Evolutionary conservation across 1,140 invertebrate species (phyloP), one percentile per base, ranked within the genome.

Genomic region (Eubasilissa regina): DNA sequence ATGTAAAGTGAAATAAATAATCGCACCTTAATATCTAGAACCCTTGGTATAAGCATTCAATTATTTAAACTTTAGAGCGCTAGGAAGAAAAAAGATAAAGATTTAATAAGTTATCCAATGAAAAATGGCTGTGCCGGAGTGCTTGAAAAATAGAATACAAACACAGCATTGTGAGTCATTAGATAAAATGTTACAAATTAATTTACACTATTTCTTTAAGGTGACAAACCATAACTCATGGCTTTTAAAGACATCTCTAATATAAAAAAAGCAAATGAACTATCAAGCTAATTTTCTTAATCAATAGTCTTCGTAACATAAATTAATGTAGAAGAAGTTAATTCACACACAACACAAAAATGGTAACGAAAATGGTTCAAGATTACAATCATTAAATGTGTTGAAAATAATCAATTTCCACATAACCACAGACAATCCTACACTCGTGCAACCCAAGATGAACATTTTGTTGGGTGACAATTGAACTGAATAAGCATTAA

Each of bases 261-360:
- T 35, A 35, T 3, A 35, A 35, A 35, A 35, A 35, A 35, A 21
- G 17, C 17, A 58, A 56, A 58, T 7, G 21, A 19, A 21, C 21
- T 21, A 8, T 17, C 55, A 58, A 17, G 15, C 53, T 56, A 56
- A 56, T 15, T 13, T 56, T 9, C n/a, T 58, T 21, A 58, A 58
- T 58, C 55, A 19, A 58, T 58, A 58, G 55, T 21, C 21, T 15
- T 56, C 19, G 25, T 19, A 58, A 58, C 15, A 21, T 58, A 58
- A 58, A 58, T 21, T 13, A 58, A 58, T 11, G 12, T 58, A 58
- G 21, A 58, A 10, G 55, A 64, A 64, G n/a, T 43, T 43, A 35
- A 15, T 35, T 64, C 10, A 64, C 9, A 13, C 51, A 53, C 51
- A 64, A 64, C 25, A 25, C 60, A 64, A 64, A 43, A 64, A 64